Percentiles rank a stretch among this genome's conserved stretches.
These are phyloP conservation scores for Protophormia terraenovae DNA, from an alignment of 2,888 invertebrate genomes.

Conservation along the genomic window DNA sequence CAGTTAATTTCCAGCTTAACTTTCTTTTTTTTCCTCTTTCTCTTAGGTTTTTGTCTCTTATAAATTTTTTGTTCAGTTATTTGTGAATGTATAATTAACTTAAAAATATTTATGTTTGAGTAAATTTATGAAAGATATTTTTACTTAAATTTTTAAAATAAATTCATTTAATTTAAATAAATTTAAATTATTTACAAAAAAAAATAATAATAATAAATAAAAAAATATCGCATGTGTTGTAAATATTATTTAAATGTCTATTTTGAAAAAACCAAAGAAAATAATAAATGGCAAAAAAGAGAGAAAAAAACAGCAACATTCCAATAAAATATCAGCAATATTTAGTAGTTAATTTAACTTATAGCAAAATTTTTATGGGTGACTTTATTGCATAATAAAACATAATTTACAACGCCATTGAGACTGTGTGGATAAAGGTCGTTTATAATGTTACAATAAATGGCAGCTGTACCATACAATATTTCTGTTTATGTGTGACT, in stretches of 20 bases:
- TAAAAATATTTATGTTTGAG: not conserved
- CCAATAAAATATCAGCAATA: slow-evolving; percentile 78
- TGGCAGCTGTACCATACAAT: slow-evolving; percentile 62
- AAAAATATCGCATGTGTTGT: not conserved
- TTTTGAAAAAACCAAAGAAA: slow-evolving; percentile 24
- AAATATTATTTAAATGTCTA: slow-evolving; percentile 9
- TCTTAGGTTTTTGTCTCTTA: not conserved
- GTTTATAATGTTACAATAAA: slow-evolving; percentile 64
- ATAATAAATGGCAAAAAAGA: slow-evolving; percentile 15
- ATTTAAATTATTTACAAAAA: not conserved
- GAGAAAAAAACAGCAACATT: slow-evolving; percentile 31
- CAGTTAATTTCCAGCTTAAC: not conserved
- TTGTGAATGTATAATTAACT: not conserved
- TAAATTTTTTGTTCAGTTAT: not conserved
- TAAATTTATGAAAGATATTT: not conserved
- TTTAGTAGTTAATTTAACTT: slow-evolving; percentile 82
- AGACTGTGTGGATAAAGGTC: slow-evolving; percentile 71
- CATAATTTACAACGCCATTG: slow-evolving; percentile 81
- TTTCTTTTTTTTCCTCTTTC: not conserved
- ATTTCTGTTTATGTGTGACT: not conserved
- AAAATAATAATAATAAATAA: too few species aligned
- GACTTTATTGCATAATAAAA: slow-evolving; percentile 82
- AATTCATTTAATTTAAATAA: slow-evolving; percentile 4
- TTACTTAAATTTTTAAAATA: not conserved
- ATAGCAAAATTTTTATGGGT: slow-evolving; percentile 82